Evolutionary conservation across 2,888 invertebrate genomes (phyloP).

Genomic region (Malachius bipustulatus): DNA sequence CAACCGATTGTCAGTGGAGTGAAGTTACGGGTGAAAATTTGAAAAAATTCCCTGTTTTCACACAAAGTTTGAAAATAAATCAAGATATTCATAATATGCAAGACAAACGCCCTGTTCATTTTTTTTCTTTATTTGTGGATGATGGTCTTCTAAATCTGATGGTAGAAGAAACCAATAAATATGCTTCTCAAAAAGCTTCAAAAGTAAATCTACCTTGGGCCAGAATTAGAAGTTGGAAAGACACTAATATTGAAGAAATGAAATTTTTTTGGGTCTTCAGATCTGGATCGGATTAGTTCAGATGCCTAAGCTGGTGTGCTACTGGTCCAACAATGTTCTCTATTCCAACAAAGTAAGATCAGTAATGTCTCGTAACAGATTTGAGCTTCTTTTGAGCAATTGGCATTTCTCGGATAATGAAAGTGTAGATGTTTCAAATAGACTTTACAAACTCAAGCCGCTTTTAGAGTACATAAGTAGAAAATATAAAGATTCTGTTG

Average conservation of each 20-base stretch:
- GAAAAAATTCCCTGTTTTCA: conserved; percentile 1
- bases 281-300: conserved; percentile 1
- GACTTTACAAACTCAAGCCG: conserved; percentile 18
- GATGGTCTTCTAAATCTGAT: neutral
- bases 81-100: neutral
- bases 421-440: conserved; percentile 9
- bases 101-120: neutral
- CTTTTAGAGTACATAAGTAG: conserved; percentile 12
- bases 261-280: neutral
- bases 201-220: conserved; percentile 1
- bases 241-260: neutral
- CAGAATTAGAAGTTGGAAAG: neutral
- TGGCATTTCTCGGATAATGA: conserved; percentile 16
- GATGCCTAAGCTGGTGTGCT: neutral
- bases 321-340: conserved; percentile 1
- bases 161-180: conserved; percentile 2
- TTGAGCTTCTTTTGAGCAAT: conserved; percentile 11
- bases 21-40: neutral
- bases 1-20: neutral
- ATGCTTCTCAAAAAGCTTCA: conserved; percentile 1
- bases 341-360: conserved; percentile 5
- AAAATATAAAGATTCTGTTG: neutral
- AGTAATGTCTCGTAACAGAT: conserved; percentile 13
- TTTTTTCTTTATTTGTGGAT: conserved; percentile 1
- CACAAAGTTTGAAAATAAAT: neutral